Evolutionary conservation across 2,888 invertebrate genomes (phyloP), one percentile per base, ranked within the genome.

Genomic region (Leptarthrus brevirostris): DNA sequence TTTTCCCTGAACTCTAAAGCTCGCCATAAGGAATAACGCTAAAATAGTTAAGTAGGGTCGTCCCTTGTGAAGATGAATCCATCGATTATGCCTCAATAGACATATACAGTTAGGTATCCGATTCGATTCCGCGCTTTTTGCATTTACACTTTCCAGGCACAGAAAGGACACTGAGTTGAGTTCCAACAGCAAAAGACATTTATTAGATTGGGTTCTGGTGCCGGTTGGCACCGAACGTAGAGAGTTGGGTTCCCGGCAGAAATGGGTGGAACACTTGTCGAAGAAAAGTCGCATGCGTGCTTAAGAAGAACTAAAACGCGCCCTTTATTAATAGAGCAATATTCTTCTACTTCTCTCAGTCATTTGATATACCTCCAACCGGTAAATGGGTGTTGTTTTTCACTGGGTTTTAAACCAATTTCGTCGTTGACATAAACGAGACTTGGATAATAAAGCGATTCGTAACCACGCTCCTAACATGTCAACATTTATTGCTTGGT

Each of bases 31-130:
- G n/a, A n/a, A 20, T 18, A 52, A 34, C 20, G 20, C 34, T 30
- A 18, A 69, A 69, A 52, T 69, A 52, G 30, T n/a, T 24, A 69
- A 69, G 52, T 52, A 44, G 69, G 49, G 69, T 69, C 52, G 49
- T 54, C 44, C 36, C 52, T 34, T 18, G 12, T 34, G 52, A 18
- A 34, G 52, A 49, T 34, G 24, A 69, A 34, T 52, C 52, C 69
- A 52, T 69, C 52, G 69, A 69, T 69, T 69, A 34, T 52, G 69
- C 10, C 14, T 18, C 52, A 69, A 18, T 52, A 52, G 64, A 24
- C 64, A 47, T 66, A 66, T 44, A 66, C 34, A 66, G 64, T 24
- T 14, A 44, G 56, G 30, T n/a, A 5, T 5, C 56, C 34, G 34
- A 24, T 56, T 56, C 30, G 26, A 26, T 34, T 18, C 47, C 47